These are phyloP conservation scores for Caradrina clavipalpis DNA, from an alignment of 2,888 invertebrate species.

Conservation along the genomic window DNA sequence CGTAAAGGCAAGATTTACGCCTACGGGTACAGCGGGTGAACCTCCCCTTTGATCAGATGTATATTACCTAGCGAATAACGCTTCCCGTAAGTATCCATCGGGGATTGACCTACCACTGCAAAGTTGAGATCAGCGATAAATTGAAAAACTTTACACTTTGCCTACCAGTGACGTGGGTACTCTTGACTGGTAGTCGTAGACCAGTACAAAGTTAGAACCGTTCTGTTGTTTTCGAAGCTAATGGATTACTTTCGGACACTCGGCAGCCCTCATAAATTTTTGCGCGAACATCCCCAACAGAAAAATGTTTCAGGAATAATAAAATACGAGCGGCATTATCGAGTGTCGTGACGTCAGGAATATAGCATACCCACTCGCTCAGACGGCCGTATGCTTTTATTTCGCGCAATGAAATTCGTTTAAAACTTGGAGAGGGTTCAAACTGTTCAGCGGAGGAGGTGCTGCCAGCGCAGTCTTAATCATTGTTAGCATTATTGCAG, in stretches of 20 bases:
- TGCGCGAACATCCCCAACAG: constrained; percentile 69
- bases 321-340: constrained; percentile 74
- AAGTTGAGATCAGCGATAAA: constrained; percentile 79
- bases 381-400: constrained; percentile 77
- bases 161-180: constrained; percentile 67
- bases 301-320: constrained; percentile 72
- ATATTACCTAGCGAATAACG: constrained; percentile 86
- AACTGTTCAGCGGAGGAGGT: constrained; percentile 71
- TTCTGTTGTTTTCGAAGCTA: constrained; percentile 71
- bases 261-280: constrained; percentile 72
- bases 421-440: constrained; percentile 86
- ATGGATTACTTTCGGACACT: constrained; percentile 77
- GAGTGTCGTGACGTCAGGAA: constrained; percentile 74
- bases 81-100: constrained; percentile 82
- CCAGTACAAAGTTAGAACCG: constrained; percentile 63
- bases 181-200: constrained; percentile 47
- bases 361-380: constrained; percentile 68
- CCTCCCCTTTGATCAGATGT: constrained; percentile 88
- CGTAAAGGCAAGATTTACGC: constrained; percentile 91
- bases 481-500: constrained; percentile 78
- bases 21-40: constrained; percentile 83
- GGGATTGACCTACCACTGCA: constrained; percentile 80
- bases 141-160: constrained; percentile 79
- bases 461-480: constrained; percentile 78
- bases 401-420: constrained; percentile 82